These are phyloP conservation scores for Lagodon rhomboides DNA, from an alignment of 2,797 vertebrate species.

Conservation along the genomic window DNA sequence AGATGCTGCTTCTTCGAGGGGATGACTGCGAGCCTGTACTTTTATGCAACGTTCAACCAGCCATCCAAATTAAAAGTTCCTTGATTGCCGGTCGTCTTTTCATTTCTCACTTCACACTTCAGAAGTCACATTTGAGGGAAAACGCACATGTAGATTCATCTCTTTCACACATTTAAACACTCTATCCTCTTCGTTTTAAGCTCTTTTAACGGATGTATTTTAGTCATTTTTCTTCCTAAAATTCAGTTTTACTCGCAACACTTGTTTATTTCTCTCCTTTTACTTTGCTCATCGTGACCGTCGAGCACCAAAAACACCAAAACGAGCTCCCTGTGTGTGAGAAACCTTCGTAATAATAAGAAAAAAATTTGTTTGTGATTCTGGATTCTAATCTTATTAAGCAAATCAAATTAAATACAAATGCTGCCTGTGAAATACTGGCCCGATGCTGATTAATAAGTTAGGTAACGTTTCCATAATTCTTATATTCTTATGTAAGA, in stretches of 20 bases:
- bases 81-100: background rate
- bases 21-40: background rate
- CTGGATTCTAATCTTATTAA: background rate
- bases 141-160: background rate
- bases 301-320: background rate
- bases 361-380: background rate
- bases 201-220: background rate
- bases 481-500: background rate
- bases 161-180: background rate
- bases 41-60: slow-evolving; percentile 15
- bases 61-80: slow-evolving; percentile 17
- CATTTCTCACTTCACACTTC: background rate
- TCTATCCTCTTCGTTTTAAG: background rate
- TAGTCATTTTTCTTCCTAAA: background rate
- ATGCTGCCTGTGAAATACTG: background rate
- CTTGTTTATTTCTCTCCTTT: background rate
- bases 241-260: background rate
- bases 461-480: background rate
- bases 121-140: background rate
- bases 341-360: background rate
- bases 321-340: background rate
- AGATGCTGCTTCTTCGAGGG: slow-evolving; percentile 45
- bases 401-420: background rate
- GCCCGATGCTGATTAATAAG: no score
- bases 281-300: background rate